phyloP scores from a whole-genome alignment of 2,113 vertebrate genomes.

The Myiagra hebetior region DNA sequence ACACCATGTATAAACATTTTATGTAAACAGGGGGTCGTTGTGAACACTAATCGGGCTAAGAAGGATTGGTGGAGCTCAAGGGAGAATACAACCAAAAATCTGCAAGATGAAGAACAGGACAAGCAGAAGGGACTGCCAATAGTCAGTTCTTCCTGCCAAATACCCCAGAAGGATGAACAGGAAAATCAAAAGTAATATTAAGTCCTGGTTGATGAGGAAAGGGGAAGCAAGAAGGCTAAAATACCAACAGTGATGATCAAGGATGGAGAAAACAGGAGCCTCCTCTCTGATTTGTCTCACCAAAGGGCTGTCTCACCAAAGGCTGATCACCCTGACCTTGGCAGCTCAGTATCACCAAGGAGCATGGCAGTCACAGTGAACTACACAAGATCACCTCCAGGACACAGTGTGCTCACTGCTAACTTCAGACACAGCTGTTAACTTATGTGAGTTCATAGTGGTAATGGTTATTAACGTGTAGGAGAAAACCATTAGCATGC shows the following conservation, averaged over 20 bases:
- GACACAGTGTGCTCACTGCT: background rate
- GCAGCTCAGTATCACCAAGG: background rate
- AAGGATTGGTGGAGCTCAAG: background rate
- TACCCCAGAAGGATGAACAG: background rate
- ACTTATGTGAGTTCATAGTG: background rate
- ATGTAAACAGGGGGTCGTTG: background rate
- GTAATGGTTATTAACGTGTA: background rate
- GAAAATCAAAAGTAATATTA: background rate
- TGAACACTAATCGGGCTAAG: background rate
- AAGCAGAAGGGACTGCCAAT: background rate
- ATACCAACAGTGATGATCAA: background rate
- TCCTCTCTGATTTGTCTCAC: background rate
- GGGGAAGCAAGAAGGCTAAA: background rate
- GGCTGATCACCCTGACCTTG: background rate
- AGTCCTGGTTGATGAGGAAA: background rate
- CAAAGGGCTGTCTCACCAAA: background rate
- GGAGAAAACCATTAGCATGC: background rate
- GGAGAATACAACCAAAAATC: background rate
- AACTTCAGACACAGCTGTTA: background rate
- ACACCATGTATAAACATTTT: background rate
- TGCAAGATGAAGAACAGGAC: background rate
- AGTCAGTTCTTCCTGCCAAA: background rate
- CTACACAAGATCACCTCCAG: accelerated
- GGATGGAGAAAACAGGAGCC: background rate
- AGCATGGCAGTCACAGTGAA: background rate